Percentiles rank a stretch among this genome's conserved stretches.
Evolutionary conservation across 2,888 invertebrate species (phyloP).

Genomic region (Drosophila macrothrix): DNA sequence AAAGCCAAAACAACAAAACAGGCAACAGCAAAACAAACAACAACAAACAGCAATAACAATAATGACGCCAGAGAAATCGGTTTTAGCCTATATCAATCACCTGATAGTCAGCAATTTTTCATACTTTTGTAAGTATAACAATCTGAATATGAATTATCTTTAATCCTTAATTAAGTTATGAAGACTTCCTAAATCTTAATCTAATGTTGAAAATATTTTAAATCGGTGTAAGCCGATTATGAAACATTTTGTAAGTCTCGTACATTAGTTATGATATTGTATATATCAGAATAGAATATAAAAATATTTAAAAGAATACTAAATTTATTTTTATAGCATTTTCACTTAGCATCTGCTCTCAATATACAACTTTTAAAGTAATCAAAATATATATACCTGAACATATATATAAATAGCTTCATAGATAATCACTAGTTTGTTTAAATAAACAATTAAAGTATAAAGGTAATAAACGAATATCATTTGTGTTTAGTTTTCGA

Average conservation of each 20-base stretch:
- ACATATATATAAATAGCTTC: background rate
- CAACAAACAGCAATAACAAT: constrained; percentile 36
- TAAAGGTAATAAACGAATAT: background rate
- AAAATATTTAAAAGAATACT: background rate
- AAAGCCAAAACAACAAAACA: constrained; percentile 16
- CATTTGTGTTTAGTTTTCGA: background rate
- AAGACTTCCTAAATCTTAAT: background rate
- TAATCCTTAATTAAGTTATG: background rate
- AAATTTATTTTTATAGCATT: background rate
- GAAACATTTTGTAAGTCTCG: no score
- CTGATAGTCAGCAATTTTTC: constrained; percentile 85
- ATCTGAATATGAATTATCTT: background rate
- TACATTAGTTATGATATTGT: background rate
- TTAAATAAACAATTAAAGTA: background rate
- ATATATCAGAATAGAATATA: background rate
- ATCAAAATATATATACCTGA: background rate
- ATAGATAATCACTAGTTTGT: background rate
- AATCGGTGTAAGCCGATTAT: background rate
- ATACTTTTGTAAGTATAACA: constrained; percentile 84
- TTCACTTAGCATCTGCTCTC: background rate
- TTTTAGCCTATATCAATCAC: constrained; percentile 84
- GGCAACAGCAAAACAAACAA: constrained; percentile 13
- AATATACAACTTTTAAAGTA: background rate
- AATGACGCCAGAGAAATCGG: constrained; percentile 84
- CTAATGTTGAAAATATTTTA: background rate